These are phyloP conservation scores for Thalpophila matura DNA, from an alignment of 2,888 invertebrate species.

Conservation along the genomic window DNA sequence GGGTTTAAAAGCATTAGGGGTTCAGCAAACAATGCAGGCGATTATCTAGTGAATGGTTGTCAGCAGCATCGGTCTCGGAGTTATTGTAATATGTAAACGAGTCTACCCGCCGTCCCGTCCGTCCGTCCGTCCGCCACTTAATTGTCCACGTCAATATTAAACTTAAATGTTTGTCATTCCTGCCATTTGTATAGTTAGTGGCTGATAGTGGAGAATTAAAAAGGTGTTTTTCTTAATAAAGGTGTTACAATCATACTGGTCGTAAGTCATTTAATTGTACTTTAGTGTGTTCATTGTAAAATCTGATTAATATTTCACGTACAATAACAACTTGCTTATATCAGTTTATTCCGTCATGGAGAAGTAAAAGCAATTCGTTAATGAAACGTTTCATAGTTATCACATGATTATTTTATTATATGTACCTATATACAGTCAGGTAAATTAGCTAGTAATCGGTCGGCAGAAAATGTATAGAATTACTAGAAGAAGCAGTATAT, in stretches of 20 bases:
- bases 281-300: neutral
- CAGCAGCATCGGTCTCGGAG: slow-evolving; percentile 76
- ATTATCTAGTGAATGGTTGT: slow-evolving; percentile 85
- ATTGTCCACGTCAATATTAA: slow-evolving; percentile 76
- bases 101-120: slow-evolving; percentile 58
- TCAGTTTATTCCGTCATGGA: no score
- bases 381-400: no score
- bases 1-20: slow-evolving; percentile 83
- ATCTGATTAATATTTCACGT: no score
- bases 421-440: neutral
- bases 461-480: neutral
- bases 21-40: slow-evolving; percentile 82
- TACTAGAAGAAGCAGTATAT: neutral
- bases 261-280: neutral
- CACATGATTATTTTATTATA: no score
- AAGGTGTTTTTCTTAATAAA: slow-evolving; percentile 15
- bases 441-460: neutral
- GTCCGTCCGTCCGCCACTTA: slow-evolving; percentile 71
- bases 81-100: slow-evolving; percentile 85
- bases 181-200: slow-evolving; percentile 38
- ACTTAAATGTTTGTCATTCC: slow-evolving; percentile 62
- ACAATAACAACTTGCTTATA: no score
- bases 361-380: no score
- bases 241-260: slow-evolving; percentile 2
- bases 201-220: slow-evolving; percentile 37